A percentile compares a stretch with the other conserved stretches of the same genome.
These are phyloP conservation scores for Diplodus sargus DNA, from an alignment of 2,797 vertebrate species.

Conservation along the genomic window DNA sequence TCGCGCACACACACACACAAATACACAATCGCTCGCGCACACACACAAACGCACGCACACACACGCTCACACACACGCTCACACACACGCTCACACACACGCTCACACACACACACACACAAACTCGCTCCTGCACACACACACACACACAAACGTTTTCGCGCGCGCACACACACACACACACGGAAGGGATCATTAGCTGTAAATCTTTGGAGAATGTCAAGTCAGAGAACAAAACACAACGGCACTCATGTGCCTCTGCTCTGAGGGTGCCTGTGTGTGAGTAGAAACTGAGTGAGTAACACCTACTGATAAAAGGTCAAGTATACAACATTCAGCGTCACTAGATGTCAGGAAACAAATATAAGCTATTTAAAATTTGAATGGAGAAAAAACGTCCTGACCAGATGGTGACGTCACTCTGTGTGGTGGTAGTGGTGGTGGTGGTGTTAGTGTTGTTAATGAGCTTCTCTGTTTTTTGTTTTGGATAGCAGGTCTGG, in stretches of 20 bases:
- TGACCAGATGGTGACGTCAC: too few species aligned
- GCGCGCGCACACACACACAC: not conserved
- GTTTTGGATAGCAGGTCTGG: too few species aligned
- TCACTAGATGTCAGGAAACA: too few species aligned
- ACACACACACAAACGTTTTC: not conserved
- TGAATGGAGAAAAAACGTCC: too few species aligned
- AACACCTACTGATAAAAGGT: constrained; percentile 1
- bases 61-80: not conserved
- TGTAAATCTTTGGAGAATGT: constrained; percentile 55
- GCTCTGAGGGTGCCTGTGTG: constrained; percentile 1
- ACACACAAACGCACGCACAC: not conserved
- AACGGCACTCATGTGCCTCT: constrained; percentile 47
- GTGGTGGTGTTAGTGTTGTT: too few species aligned
- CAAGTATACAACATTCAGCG: too few species aligned
- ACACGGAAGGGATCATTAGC: constrained; percentile 7
- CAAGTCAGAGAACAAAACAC: constrained; percentile 54
- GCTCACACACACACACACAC: constrained; percentile 2
- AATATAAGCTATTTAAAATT: too few species aligned
- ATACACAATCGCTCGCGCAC: not conserved
- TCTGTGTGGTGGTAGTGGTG: too few species aligned
- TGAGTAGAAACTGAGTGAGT: not conserved
- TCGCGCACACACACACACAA: not conserved
- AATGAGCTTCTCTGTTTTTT: too few species aligned
- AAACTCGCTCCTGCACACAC: not conserved
- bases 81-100: not conserved